Base-by-base conservation (phyloP, 2,888 invertebrate genomes). In the Erpobdella octoculata region DNA sequence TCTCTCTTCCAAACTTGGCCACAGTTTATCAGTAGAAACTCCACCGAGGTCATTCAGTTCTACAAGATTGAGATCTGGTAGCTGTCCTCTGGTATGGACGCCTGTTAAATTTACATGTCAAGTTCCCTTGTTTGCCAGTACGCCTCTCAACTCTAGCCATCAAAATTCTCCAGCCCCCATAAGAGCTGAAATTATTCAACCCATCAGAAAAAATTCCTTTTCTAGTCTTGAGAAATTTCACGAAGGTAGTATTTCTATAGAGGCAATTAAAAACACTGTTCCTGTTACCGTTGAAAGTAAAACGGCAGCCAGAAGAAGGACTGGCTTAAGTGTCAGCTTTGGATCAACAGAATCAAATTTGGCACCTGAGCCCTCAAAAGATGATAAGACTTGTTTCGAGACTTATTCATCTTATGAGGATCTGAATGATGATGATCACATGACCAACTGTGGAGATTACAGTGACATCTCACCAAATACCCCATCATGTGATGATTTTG, bases 31-130 rank as follows among this genome's bases (percentile, higher is more conserved):
- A 31, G 62, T 62, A 33, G 62, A 62, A 35, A 62, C 28, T 62
- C 62, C 62, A 5, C 15, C 62, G 28, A 28, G 31, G n/a, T 33
- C 12, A 28, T 31, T 62, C 33, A 31, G 35, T 33, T 33, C 62
- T 33, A 62, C 21, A 9, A 62, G 62, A 62, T 62, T 62, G 31
- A 62, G 62, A 62, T 62, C 62, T 4, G 62, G 62, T n/a, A 62
- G 62, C 33, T 62, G 62, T 35, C 62, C 62, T 62, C 62, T 33
- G 31, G 62, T 62, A 8, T 62, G 62, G 62, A 31, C 31, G 3
- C 31, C 62, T 62, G n/a, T 62, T 31, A 62, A 62, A 35, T 62
- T 62, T n/a, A 53, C 8, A 25, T 21, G 53, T 9, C 53, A 53
- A 53, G 53, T 53, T 53, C 28, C 53, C 28, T 15, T 53, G 53